Evolutionary conservation across 1,140 invertebrate species (phyloP).

Genomic region (Sycobia sp.): DNA sequence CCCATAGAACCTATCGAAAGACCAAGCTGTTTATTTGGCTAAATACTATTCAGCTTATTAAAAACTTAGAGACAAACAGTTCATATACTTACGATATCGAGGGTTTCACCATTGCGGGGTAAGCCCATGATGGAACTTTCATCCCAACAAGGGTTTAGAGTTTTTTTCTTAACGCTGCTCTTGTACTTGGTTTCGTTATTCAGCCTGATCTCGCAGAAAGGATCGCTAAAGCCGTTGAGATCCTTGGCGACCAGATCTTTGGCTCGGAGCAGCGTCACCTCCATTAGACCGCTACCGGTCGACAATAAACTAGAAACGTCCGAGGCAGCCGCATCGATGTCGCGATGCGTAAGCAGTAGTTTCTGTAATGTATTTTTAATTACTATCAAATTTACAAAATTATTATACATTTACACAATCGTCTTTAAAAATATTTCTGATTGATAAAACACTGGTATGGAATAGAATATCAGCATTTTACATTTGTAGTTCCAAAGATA

Average conservation of each 20-base stretch:
- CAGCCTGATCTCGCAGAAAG: constrained; percentile 63
- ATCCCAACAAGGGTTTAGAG: constrained; percentile 65
- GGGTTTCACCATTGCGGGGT: constrained; percentile 53
- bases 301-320: constrained; percentile 56
- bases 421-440: too few relatives aligned
- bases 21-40: too few relatives aligned
- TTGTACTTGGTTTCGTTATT: constrained; percentile 64
- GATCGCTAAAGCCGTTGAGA: constrained; percentile 64
- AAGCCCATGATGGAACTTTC: constrained; percentile 64
- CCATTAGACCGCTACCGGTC: constrained; percentile 56
- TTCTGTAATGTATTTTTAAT: constrained; percentile 41
- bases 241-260: constrained; percentile 58
- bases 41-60: too few relatives aligned
- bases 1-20: constrained; percentile 59
- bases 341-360: constrained; percentile 50
- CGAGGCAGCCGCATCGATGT: constrained; percentile 48
- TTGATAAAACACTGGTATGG: too few relatives aligned
- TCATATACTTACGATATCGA: constrained; percentile 59
- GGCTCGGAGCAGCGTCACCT: constrained; percentile 55
- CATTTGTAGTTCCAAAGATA: too few relatives aligned
- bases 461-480: too few relatives aligned
- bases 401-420: too few relatives aligned
- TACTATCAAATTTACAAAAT: too few relatives aligned
- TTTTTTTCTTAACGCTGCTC: constrained; percentile 66
- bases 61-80: too few relatives aligned